phyloP scores from a whole-genome alignment of 2,797 vertebrate genomes.

The Austrolebias charrua region DNA sequence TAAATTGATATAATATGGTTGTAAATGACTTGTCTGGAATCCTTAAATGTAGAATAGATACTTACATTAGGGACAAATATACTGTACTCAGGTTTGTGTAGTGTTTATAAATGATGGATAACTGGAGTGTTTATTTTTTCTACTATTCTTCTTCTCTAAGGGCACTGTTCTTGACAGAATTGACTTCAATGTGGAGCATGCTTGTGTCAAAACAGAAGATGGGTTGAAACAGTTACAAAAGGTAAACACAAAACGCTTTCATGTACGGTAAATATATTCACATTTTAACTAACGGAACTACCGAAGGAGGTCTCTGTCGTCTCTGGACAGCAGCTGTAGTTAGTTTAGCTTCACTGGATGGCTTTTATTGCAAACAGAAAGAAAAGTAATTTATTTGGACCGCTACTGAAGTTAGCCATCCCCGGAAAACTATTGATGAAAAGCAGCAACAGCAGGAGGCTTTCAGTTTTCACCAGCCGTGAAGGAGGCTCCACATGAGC shows the following conservation, averaged over 20 bases:
- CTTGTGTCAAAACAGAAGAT: constrained; percentile 95
- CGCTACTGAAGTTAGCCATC: neutral
- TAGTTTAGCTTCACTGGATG: no score
- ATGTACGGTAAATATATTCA: no score
- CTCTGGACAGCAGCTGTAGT: no score
- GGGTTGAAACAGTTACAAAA: constrained; percentile 96
- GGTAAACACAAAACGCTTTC: constrained; percentile 70
- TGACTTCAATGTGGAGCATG: constrained; percentile 96
- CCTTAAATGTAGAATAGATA: neutral
- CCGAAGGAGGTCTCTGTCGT: no score
- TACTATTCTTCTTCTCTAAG: constrained; percentile 67
- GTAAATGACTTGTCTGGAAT: no score
- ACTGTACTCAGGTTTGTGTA: neutral
- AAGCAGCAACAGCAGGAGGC: neutral
- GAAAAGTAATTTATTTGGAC: no score
- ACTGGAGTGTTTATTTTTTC: neutral
- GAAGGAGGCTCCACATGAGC: no score
- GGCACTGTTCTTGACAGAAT: constrained; percentile 97
- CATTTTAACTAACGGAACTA: no score
- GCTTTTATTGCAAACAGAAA: no score
- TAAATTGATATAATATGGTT: neutral
- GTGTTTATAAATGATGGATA: no score
- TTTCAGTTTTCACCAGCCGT: neutral
- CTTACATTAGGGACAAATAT: neutral
- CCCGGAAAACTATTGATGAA: neutral